These are phyloP conservation scores for Gulo gulo DNA, from an alignment of 2,113 vertebrate species.

Conservation along the genomic window DNA sequence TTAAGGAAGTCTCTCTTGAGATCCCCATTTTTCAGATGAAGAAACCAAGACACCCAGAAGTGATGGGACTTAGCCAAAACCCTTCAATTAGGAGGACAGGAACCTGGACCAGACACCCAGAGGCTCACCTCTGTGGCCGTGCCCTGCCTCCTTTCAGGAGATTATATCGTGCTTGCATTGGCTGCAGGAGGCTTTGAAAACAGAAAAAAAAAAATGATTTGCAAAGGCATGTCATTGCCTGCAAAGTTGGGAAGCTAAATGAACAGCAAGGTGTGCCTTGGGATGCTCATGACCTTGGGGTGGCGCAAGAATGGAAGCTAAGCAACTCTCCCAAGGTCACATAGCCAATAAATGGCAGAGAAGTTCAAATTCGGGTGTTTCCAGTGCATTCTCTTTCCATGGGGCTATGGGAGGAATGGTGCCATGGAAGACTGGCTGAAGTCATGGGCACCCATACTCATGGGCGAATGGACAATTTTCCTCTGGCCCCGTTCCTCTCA, in stretches of 20 bases:
- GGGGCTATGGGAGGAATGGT: neutral
- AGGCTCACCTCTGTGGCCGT: neutral
- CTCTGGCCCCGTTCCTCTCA: neutral
- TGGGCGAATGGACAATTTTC: neutral
- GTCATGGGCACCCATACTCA: neutral
- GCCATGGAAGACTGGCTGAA: neutral
- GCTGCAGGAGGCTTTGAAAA: neutral
- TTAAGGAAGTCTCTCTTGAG: neutral
- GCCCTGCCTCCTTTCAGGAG: conserved; percentile 1
- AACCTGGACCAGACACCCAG: neutral
- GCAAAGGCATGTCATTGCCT: too few relatives aligned
- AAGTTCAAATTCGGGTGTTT: neutral
- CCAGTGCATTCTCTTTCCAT: neutral
- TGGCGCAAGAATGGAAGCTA: neutral
- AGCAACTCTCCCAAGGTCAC: neutral
- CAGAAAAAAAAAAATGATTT: neutral
- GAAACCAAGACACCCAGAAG: neutral
- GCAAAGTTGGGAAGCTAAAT: neutral
- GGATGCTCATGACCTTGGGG: neutral
- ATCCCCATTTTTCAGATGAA: neutral
- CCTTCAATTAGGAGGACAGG: neutral
- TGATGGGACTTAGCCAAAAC: neutral
- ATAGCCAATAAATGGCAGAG: neutral
- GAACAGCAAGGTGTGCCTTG: neutral
- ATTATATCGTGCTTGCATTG: neutral